These are phyloP conservation scores for Drosophila demipolita DNA, from an alignment of 2,888 invertebrate species.

Conservation along the genomic window DNA sequence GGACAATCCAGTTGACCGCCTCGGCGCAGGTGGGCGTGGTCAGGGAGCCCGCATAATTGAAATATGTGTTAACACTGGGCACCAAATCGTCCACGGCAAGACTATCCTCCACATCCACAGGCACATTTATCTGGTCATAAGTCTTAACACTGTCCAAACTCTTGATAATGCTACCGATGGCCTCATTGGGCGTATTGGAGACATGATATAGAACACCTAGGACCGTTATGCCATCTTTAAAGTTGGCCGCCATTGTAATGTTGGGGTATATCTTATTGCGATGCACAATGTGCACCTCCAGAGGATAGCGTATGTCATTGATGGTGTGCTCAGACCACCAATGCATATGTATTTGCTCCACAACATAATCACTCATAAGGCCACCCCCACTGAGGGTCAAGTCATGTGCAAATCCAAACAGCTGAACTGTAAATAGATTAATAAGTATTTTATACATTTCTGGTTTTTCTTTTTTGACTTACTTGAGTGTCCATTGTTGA, in stretches of 20 bases:
- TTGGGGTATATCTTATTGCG: conserved; percentile 86
- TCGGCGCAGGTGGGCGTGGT: conserved; percentile 91
- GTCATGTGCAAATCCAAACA: conserved; percentile 72
- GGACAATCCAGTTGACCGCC: conserved; percentile 90
- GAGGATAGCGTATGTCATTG: conserved; percentile 87
- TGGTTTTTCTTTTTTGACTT: conserved; percentile 4
- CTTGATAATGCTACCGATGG: conserved; percentile 78
- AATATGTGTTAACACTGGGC: conserved; percentile 87
- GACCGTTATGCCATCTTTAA: conserved; percentile 88
- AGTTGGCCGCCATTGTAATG: conserved; percentile 86
- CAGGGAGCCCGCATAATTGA: conserved; percentile 89
- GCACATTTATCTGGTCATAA: conserved; percentile 70
- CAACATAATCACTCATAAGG: conserved; percentile 85
- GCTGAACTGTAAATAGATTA: conserved; percentile 71
- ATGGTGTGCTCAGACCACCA: conserved; percentile 94
- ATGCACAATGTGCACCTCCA: conserved; percentile 90
- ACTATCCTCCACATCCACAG: conserved; percentile 64
- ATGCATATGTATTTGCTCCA: conserved; percentile 93
- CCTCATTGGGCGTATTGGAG: conserved; percentile 77
- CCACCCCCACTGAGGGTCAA: conserved; percentile 86
- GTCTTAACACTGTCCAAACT: conserved; percentile 75
- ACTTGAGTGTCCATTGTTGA: conserved; percentile 85
- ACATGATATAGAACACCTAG: conserved; percentile 88
- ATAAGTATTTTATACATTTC: neutral
- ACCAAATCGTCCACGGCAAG: conserved; percentile 85